These are phyloP conservation scores for Falco punctatus DNA, from an alignment of 2,113 vertebrate genomes.

Conservation along the genomic window DNA sequence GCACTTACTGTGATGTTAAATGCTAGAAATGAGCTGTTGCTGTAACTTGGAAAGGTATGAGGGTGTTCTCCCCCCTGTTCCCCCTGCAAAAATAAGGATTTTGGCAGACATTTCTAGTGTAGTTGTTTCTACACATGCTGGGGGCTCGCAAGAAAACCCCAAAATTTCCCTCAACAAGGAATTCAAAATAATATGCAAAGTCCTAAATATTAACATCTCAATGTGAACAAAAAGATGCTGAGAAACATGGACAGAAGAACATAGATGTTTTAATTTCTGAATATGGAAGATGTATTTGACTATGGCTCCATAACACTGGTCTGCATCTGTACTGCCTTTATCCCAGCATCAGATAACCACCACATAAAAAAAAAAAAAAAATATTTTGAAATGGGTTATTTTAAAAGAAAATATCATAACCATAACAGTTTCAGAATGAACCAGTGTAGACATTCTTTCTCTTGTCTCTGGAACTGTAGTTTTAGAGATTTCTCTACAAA, in stretches of 20 bases:
- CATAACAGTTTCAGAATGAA: not conserved
- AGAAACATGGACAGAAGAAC: not conserved
- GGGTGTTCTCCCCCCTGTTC: not conserved
- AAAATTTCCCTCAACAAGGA: not conserved
- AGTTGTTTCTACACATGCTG: not conserved
- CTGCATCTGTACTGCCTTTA: not conserved
- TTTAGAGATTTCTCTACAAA: not conserved
- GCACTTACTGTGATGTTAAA: not conserved
- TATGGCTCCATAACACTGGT: not conserved
- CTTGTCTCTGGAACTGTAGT: not conserved
- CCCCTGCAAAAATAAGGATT: not conserved
- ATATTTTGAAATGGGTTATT: rapidly evolving
- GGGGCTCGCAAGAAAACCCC: not conserved
- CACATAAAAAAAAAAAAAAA: not conserved
- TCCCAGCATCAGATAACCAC: not conserved
- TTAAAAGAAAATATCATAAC: not conserved
- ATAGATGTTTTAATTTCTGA: not conserved
- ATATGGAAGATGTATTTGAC: not conserved
- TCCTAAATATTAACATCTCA: not conserved
- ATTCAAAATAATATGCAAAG: not conserved
- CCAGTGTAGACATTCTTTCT: not conserved
- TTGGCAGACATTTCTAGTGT: not conserved
- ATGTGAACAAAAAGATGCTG: not conserved
- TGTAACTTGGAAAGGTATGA: not conserved
- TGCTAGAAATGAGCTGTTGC: not conserved